Evolutionary conservation across 2,797 vertebrate species (phyloP).

Genomic region (Scyliorhinus canicula): DNA sequence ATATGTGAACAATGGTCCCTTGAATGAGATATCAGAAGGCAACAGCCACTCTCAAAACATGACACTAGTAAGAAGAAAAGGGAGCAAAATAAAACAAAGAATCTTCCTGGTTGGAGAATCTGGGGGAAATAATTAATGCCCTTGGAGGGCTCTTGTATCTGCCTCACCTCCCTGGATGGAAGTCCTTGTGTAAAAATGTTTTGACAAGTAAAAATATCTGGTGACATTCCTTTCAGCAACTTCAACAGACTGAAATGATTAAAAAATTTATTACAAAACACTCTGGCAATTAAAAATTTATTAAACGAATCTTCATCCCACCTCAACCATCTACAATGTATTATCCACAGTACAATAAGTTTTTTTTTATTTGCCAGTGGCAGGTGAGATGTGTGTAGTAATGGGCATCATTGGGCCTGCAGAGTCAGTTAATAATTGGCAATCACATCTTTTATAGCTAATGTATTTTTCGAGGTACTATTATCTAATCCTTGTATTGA

Average conservation of each 20-base stretch:
- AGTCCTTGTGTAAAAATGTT: background rate
- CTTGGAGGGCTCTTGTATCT: background rate
- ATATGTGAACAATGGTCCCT: background rate
- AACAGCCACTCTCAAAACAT: background rate
- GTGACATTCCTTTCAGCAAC: slow-evolving; percentile 2
- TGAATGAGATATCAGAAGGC: background rate
- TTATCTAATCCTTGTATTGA: background rate
- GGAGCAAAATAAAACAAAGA: background rate
- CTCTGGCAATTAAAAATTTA: background rate
- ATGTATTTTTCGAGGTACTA: background rate
- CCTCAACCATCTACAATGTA: background rate
- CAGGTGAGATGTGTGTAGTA: background rate
- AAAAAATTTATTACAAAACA: background rate
- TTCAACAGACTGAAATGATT: background rate
- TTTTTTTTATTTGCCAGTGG: background rate
- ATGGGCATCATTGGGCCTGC: background rate
- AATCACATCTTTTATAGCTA: background rate
- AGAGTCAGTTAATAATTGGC: background rate
- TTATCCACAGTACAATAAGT: too few relatives aligned
- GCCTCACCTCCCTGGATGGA: background rate
- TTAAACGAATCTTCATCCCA: background rate
- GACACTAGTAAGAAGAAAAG: background rate
- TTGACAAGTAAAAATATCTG: background rate
- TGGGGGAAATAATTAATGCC: background rate
- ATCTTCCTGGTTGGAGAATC: background rate